phyloP scores from a whole-genome alignment of 2,797 vertebrate genomes.

The Tinamus major region DNA sequence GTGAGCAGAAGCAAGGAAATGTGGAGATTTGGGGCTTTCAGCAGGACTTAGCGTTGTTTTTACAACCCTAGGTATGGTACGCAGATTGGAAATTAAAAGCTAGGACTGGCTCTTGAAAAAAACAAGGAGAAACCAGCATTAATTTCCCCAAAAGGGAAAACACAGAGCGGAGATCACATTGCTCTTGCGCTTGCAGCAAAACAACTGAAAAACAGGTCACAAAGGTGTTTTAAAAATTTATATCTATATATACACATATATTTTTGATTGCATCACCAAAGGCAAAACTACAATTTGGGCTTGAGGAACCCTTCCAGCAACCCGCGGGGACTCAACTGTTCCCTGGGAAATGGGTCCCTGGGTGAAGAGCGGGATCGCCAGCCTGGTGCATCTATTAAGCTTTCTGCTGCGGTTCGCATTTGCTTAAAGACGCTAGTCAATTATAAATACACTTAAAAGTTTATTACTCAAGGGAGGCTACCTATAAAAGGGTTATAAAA shows the following conservation, averaged over 20 bases:
- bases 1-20: accelerated
- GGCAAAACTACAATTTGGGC: background rate
- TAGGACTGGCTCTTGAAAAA: accelerated
- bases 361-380: background rate
- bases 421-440: constrained; percentile 38
- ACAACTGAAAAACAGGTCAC: background rate
- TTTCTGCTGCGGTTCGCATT: constrained; percentile 49
- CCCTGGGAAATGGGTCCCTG: background rate
- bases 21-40: background rate
- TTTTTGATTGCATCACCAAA: background rate
- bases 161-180: background rate
- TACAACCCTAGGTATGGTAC: background rate
- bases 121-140: background rate
- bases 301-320: background rate
- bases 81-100: background rate
- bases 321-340: background rate
- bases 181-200: background rate
- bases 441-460: constrained; percentile 47
- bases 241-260: too few relatives aligned
- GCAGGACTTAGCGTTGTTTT: background rate
- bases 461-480: background rate
- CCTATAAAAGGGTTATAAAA: background rate
- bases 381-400: background rate
- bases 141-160: background rate
- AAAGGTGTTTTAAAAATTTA: background rate